Evolutionary conservation across 2,113 vertebrate genomes (phyloP).

Genomic region (Lipophrys pholis): DNA sequence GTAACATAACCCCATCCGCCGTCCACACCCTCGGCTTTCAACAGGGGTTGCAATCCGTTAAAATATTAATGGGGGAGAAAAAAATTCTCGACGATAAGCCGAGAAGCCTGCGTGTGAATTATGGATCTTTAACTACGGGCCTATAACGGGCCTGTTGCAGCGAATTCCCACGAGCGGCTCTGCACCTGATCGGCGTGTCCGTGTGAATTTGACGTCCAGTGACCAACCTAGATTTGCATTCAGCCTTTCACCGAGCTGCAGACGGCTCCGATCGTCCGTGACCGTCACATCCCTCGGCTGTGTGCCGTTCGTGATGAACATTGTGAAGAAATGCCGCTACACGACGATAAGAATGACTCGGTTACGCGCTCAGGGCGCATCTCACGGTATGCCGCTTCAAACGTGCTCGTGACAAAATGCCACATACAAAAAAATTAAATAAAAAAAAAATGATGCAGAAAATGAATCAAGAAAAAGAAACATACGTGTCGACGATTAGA

Average conservation of each 20-base stretch:
- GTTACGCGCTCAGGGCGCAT: constrained; percentile 17
- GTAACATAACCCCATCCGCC: constrained; percentile 69
- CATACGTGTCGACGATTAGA: constrained; percentile 61
- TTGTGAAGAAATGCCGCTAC: constrained; percentile 21
- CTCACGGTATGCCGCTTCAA: constrained; percentile 2
- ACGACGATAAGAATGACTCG: constrained; percentile 3
- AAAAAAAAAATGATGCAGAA: too few species aligned
- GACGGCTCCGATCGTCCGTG: not conserved
- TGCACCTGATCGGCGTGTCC: constrained; percentile 52
- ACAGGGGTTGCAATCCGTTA: constrained; percentile 29
- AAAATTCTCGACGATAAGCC: constrained; percentile 6
- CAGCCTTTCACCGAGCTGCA: not conserved
- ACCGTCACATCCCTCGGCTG: not conserved
- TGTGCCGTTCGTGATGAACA: not conserved
- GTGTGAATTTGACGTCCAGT: not conserved
- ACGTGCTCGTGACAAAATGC: too few species aligned
- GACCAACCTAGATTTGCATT: constrained; percentile 29
- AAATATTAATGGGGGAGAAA: constrained; percentile 50
- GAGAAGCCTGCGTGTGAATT: not conserved
- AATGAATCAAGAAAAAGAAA: not conserved
- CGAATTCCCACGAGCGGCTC: constrained; percentile 15
- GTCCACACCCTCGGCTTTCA: constrained; percentile 69
- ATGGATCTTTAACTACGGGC: constrained; percentile 16
- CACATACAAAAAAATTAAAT: too few species aligned
- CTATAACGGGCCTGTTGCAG: constrained; percentile 56